Evolutionary conservation across 1,140 invertebrate genomes (phyloP).

Genomic region (Thaumatotibia leucotreta): DNA sequence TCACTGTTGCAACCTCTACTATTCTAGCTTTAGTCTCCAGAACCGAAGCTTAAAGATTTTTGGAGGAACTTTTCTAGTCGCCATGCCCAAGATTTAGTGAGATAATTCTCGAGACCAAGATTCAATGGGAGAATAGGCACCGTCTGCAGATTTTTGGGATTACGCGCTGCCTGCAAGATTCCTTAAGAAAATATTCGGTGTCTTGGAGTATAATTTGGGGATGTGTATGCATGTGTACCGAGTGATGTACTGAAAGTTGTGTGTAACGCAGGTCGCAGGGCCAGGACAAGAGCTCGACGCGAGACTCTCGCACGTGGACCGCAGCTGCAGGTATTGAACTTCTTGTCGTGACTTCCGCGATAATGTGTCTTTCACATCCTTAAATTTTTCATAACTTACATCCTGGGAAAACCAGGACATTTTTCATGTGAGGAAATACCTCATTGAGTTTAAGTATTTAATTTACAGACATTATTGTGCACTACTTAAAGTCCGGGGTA

Average conservation of each 20-base stretch:
- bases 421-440: no score
- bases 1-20: background rate
- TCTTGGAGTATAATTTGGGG: slow-evolving; percentile 9
- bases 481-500: no score
- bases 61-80: no score
- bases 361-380: background rate
- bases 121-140: no score
- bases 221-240: slow-evolving; percentile 44
- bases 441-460: no score
- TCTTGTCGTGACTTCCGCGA: background rate
- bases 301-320: slow-evolving; percentile 61
- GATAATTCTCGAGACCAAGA: no score
- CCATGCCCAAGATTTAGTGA: no score
- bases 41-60: no score
- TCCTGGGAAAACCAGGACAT: no score
- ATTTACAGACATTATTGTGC: no score
- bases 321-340: slow-evolving; percentile 52
- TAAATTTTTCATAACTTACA: no score
- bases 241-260: slow-evolving; percentile 21
- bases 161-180: background rate
- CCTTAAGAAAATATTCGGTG: background rate
- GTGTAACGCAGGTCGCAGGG: slow-evolving; percentile 64
- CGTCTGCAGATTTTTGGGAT: no score
- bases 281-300: slow-evolving; percentile 58
- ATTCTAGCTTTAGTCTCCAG: background rate